These are phyloP conservation scores for Tenualosa ilisha DNA, from an alignment of 2,797 vertebrate species.

Conservation along the genomic window DNA sequence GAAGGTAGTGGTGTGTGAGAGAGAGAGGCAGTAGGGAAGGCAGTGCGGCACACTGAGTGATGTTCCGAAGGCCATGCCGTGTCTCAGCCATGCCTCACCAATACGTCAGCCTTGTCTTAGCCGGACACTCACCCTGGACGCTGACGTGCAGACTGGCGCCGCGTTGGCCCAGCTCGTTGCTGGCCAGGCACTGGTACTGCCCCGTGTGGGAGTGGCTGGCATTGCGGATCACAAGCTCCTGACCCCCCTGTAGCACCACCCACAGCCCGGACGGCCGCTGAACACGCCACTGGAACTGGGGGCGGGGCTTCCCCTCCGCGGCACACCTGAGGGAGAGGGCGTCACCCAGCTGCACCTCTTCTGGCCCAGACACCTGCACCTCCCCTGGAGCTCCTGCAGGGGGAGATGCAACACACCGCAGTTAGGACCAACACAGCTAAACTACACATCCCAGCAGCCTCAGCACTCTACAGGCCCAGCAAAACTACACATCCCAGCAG, in stretches of 20 bases:
- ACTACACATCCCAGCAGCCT: too few species aligned
- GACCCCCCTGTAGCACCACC: not conserved
- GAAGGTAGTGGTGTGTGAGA: too few species aligned
- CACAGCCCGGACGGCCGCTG: constrained; percentile 14
- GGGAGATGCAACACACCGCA: not conserved
- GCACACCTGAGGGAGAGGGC: constrained; percentile 61
- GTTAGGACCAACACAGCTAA: not conserved
- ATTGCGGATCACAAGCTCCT: constrained; percentile 26
- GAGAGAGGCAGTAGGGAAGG: too few species aligned
- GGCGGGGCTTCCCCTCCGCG: constrained; percentile 63
- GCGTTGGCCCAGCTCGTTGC: constrained; percentile 57
- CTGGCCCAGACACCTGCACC: not conserved
- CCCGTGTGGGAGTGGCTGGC: constrained; percentile 53
- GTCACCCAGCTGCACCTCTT: constrained; percentile 56
- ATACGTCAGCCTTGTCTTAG: too few species aligned
- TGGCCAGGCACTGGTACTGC: constrained; percentile 60
- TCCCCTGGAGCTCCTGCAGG: constrained; percentile 61
- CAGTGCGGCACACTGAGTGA: too few species aligned
- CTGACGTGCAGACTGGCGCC: constrained; percentile 43
- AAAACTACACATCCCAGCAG: too few species aligned
- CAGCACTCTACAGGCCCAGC: not conserved
- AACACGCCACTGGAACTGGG: constrained; percentile 62
- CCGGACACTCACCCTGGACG: constrained; percentile 59
- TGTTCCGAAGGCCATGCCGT: too few species aligned
- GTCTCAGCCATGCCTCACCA: too few species aligned